phyloP scores from a whole-genome alignment of 2,797 vertebrate genomes.

The Pipistrellus kuhlii region DNA sequence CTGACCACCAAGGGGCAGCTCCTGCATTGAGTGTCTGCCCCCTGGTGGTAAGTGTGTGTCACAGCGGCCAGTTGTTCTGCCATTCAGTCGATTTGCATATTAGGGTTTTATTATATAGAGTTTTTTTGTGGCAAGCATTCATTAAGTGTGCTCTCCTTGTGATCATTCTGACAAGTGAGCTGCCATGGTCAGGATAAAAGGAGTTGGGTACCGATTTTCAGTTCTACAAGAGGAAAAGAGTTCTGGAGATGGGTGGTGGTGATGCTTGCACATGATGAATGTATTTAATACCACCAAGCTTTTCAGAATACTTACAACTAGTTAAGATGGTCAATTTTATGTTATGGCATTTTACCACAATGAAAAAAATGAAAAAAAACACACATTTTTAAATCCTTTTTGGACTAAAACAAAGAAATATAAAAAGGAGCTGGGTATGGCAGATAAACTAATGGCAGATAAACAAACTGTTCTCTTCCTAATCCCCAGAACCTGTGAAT shows the following conservation, averaged over 20 bases:
- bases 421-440: background rate
- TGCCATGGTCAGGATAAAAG: background rate
- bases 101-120: too few relatives aligned
- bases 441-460: background rate
- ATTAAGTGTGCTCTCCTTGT: conserved; percentile 29
- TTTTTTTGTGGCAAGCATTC: background rate
- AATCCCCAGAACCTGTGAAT: background rate
- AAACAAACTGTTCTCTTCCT: background rate
- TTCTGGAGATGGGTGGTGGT: background rate
- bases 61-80: too few relatives aligned
- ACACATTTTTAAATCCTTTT: background rate
- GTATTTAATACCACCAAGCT: background rate
- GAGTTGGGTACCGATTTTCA: background rate
- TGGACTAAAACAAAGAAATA: background rate
- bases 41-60: too few relatives aligned
- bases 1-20: too few relatives aligned
- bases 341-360: background rate
- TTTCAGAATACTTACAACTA: background rate
- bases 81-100: too few relatives aligned
- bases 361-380: background rate
- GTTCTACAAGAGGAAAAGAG: background rate
- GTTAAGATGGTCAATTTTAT: background rate
- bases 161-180: conserved; percentile 21
- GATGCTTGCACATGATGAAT: background rate
- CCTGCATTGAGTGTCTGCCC: too few relatives aligned